Evolutionary conservation across 2,113 vertebrate genomes (phyloP).

Genomic region (Aix galericulata): DNA sequence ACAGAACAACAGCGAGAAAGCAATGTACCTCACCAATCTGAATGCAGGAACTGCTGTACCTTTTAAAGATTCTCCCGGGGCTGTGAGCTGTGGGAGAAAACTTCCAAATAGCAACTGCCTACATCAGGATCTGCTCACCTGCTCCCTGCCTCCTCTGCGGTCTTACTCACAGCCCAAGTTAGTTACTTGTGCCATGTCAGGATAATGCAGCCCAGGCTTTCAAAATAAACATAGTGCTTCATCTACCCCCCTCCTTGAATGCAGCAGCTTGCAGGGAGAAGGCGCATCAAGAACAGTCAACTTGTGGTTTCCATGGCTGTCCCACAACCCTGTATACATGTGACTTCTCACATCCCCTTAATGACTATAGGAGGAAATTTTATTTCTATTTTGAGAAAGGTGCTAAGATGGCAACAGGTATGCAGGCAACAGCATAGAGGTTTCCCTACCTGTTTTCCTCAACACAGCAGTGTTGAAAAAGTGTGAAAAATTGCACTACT

Average conservation of each 20-base stretch:
- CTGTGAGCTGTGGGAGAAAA: background rate
- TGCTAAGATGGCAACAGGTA: background rate
- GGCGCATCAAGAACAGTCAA: background rate
- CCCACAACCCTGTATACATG: background rate
- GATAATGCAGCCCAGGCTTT: background rate
- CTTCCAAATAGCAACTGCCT: background rate
- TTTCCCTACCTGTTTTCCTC: background rate
- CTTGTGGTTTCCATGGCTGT: background rate
- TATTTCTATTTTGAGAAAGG: background rate
- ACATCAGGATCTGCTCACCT: background rate
- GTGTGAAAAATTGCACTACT: background rate
- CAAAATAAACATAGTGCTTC: background rate
- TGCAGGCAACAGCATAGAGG: background rate
- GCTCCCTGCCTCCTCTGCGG: background rate
- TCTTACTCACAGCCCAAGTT: background rate
- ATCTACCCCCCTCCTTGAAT: background rate
- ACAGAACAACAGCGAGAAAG: background rate
- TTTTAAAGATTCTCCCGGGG: background rate
- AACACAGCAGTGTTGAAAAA: background rate
- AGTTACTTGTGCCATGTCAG: background rate
- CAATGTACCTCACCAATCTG: background rate
- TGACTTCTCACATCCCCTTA: background rate
- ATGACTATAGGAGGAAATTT: background rate
- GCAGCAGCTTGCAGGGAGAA: background rate
- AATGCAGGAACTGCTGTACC: background rate